These are phyloP conservation scores for Latrodectus hesperus DNA, from an alignment of 2,888 invertebrate genomes.

Conservation along the genomic window DNA sequence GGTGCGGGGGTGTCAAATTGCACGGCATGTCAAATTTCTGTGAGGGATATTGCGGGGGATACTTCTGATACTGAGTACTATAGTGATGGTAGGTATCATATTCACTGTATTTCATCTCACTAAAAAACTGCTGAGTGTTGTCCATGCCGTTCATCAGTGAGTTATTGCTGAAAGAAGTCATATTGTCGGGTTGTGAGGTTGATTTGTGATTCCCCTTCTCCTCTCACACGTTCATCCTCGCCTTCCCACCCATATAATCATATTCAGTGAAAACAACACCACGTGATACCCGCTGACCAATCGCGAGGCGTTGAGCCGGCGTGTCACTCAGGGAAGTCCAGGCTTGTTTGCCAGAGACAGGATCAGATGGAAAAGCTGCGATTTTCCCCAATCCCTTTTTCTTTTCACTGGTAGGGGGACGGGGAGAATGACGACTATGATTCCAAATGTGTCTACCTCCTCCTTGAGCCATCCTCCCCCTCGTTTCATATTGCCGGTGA, in stretches of 20 bases:
- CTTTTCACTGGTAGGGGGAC: slow-evolving; percentile 25
- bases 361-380: slow-evolving; percentile 64
- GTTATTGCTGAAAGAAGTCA: slow-evolving; percentile 65
- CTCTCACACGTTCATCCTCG: slow-evolving; percentile 51
- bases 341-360: slow-evolving; percentile 67
- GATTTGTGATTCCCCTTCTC: slow-evolving; percentile 65
- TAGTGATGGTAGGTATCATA: slow-evolving; percentile 37
- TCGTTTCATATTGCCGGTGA: slow-evolving; percentile 51
- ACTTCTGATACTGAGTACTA: slow-evolving; percentile 21
- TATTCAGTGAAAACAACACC: slow-evolving; percentile 69
- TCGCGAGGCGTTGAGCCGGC: slow-evolving; percentile 57
- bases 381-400: slow-evolving; percentile 60
- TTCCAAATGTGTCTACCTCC: slow-evolving; percentile 35
- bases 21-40: slow-evolving; percentile 34
- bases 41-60: slow-evolving; percentile 23
- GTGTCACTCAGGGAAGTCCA: slow-evolving; percentile 68
- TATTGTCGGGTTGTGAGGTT: slow-evolving; percentile 58
- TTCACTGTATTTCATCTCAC: slow-evolving; percentile 7
- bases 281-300: slow-evolving; percentile 62
- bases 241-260: slow-evolving; percentile 55
- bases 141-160: slow-evolving; percentile 42
- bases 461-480: slow-evolving; percentile 30
- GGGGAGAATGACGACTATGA: slow-evolving; percentile 23
- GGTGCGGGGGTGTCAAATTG: slow-evolving; percentile 59
- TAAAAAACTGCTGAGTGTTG: slow-evolving; percentile 23